phyloP scores from a whole-genome alignment of 2,888 invertebrate species.

The Dryobotodes eremita region DNA sequence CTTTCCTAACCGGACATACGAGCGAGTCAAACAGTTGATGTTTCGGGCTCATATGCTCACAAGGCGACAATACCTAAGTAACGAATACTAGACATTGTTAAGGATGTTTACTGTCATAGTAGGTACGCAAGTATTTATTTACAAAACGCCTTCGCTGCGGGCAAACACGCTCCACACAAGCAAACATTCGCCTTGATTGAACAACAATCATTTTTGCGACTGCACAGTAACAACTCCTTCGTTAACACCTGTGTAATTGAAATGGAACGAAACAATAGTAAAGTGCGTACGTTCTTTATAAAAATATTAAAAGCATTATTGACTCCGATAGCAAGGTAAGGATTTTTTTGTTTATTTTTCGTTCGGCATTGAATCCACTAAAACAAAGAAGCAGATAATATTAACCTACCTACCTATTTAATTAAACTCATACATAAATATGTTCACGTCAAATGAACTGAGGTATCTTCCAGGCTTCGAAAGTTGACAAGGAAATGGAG shows the following conservation, averaged over 20 bases:
- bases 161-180: conserved; percentile 7
- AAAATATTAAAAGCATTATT: conserved; percentile 70
- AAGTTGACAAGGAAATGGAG: conserved; percentile 72
- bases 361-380: not conserved
- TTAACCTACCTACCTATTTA: not conserved
- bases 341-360: not conserved
- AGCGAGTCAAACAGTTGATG: not conserved
- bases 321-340: conserved; percentile 73
- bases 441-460: not conserved
- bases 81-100: conserved; percentile 12
- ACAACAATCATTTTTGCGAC: conserved; percentile 34
- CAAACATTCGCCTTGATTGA: conserved; percentile 33
- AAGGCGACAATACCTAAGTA: not conserved
- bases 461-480: conserved; percentile 75
- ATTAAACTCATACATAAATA: not conserved
- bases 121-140: conserved; percentile 41
- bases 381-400: not conserved
- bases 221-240: conserved; percentile 2
- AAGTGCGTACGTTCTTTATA: conserved; percentile 58
- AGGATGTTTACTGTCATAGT: conserved; percentile 46
- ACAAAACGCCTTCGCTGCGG: conserved; percentile 27
- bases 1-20: not conserved
- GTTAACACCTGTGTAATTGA: conserved; percentile 11
- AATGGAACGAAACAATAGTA: conserved; percentile 50
- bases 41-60: not conserved